Evolutionary conservation across 2,888 invertebrate genomes (phyloP).

Genomic region (Fissipunctia ypsillon): DNA sequence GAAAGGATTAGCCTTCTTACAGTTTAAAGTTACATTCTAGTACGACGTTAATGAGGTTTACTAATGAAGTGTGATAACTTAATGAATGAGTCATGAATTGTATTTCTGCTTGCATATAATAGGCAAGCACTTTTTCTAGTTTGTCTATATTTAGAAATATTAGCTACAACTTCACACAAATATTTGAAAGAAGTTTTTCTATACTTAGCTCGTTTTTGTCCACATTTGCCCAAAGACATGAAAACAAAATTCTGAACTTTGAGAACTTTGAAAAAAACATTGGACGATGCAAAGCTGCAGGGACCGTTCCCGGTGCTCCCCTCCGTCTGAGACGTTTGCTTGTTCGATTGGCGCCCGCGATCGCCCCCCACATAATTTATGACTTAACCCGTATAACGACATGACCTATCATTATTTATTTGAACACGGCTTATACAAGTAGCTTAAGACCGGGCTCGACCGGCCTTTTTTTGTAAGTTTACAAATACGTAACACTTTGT

Average conservation of each 20-base stretch:
- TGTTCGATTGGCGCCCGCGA: conserved; percentile 76
- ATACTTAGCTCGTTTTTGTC: conserved; percentile 29
- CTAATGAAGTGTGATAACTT: conserved; percentile 24
- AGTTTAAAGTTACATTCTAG: conserved; percentile 6
- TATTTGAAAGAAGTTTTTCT: background rate
- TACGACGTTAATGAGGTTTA: conserved; percentile 15
- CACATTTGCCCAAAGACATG: background rate
- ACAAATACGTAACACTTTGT: conserved; percentile 45
- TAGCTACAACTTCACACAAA: background rate
- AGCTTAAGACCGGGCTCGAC: conserved; percentile 49
- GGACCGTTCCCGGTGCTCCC: conserved; percentile 73
- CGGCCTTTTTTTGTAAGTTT: conserved; percentile 51
- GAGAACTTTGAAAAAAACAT: conserved; percentile 66
- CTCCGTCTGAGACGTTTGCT: conserved; percentile 73
- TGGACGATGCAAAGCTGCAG: conserved; percentile 67
- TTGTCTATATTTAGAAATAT: background rate
- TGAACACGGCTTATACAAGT: conserved; percentile 69
- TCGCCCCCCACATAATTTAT: conserved; percentile 80
- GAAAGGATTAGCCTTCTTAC: conserved; percentile 30
- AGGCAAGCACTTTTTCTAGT: background rate
- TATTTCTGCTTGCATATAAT: conserved; percentile 14
- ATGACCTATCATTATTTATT: conserved; percentile 82
- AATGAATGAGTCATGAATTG: conserved; percentile 26
- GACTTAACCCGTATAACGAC: conserved; percentile 79
- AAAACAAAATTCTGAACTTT: conserved; percentile 67